These are phyloP conservation scores for Otus scops DNA, from an alignment of 2,797 vertebrate genomes.

Conservation along the genomic window DNA sequence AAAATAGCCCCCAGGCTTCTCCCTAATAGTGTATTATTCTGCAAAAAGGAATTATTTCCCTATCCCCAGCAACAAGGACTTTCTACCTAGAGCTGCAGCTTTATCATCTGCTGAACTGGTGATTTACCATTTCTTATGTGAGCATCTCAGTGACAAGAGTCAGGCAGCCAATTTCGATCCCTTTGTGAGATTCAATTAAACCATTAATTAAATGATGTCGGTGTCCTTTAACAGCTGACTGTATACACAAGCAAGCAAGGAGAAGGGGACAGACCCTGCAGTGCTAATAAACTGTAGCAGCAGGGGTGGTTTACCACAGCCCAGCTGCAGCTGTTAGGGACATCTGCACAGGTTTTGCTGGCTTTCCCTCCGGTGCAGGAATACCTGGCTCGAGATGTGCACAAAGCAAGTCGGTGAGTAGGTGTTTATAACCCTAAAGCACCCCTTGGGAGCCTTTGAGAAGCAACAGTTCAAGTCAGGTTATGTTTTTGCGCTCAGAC, in stretches of 20 bases:
- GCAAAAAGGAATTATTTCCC: not conserved
- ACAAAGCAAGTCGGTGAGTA: not conserved
- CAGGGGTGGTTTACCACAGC: not conserved
- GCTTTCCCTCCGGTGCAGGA: not conserved
- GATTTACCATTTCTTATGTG: slow-evolving; percentile 18
- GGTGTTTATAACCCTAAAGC: slow-evolving; percentile 21
- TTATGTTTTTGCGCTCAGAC: not conserved
- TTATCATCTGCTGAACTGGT: slow-evolving; percentile 24
- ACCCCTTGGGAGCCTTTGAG: not conserved
- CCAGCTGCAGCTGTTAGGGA: not conserved
- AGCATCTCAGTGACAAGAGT: slow-evolving; percentile 3
- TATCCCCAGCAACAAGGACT: not conserved
- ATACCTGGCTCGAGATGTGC: not conserved
- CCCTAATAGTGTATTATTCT: not conserved
- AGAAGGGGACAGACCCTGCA: slow-evolving; percentile 1
- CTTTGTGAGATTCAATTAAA: slow-evolving; percentile 54
- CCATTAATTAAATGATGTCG: slow-evolving; percentile 46
- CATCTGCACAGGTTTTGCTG: not conserved
- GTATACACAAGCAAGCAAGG: not conserved
- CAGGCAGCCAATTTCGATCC: slow-evolving; percentile 18
- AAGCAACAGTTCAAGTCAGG: not conserved
- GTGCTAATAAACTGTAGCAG: slow-evolving; percentile 17
- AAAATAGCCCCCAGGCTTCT: not conserved
- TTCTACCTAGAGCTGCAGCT: not conserved
- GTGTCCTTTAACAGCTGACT: slow-evolving; percentile 43